Conservation (phyloP, 1,140 invertebrate genomes). For the Pygmarrhopalites habei region DNA sequence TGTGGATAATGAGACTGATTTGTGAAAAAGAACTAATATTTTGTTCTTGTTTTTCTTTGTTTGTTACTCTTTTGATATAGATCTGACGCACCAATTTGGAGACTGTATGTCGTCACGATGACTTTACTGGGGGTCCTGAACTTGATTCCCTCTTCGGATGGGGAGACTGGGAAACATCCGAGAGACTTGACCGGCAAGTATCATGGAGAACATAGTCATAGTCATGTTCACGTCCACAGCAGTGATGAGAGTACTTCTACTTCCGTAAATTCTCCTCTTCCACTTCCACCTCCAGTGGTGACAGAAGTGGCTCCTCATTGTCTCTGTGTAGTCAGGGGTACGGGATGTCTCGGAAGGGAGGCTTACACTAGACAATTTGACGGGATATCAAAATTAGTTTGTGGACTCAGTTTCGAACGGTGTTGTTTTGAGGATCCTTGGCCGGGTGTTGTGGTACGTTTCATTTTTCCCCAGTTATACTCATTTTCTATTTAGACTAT, state of each 20-base stretch:
- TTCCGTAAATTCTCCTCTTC: neutral
- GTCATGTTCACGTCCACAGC: neutral
- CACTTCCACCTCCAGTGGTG: neutral
- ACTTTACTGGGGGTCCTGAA: neutral
- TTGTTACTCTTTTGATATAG: neutral
- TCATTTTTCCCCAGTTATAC: too few species aligned
- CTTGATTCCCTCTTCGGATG: too few species aligned
- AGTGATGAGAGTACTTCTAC: neutral
- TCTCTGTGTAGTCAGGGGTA: neutral
- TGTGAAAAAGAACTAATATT: too few species aligned
- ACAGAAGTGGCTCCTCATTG: too few species aligned
- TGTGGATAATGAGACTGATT: too few species aligned
- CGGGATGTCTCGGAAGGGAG: neutral
- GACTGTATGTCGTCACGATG: neutral
- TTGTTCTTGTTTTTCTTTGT: too few species aligned
- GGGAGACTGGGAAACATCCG: too few species aligned
- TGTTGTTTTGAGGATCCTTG: slow-evolving; percentile 20
- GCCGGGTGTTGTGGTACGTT: slow-evolving; percentile 28
- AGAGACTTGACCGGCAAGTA: neutral
- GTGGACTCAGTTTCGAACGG: neutral
- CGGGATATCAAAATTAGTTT: neutral
- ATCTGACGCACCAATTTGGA: neutral
- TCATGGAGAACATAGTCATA: neutral
- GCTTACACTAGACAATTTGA: slow-evolving; percentile 1
- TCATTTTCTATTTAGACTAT: too few species aligned